Evolutionary conservation across 2,888 invertebrate species (phyloP).

Genomic region (Thereva unica): DNA sequence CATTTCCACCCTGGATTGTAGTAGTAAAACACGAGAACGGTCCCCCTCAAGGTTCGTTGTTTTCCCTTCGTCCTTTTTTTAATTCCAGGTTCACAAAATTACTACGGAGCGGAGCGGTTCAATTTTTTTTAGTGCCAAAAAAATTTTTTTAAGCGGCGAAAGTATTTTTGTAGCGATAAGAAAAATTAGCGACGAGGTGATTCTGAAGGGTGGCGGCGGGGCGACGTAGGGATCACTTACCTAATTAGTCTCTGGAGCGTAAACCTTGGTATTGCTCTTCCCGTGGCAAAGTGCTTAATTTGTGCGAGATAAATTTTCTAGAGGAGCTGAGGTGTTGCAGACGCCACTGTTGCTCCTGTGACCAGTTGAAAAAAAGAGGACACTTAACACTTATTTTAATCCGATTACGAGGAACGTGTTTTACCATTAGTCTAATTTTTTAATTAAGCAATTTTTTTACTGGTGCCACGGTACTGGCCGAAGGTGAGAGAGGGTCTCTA

Average conservation of each 20-base stretch:
- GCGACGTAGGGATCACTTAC: constrained; percentile 20
- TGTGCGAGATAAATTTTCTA: constrained; percentile 28
- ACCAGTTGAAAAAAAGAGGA: not conserved
- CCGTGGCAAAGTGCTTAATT: constrained; percentile 25
- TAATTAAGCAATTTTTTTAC: constrained; percentile 30
- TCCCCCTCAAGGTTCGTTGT: constrained; percentile 26
- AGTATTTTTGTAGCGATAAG: constrained; percentile 24
- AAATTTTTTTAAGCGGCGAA: constrained; percentile 20
- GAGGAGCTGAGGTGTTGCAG: constrained; percentile 32
- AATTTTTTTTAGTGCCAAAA: constrained; percentile 31
- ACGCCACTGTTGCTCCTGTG: constrained; percentile 22
- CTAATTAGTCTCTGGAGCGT: constrained; percentile 35
- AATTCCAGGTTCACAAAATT: constrained; percentile 9
- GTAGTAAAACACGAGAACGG: constrained; percentile 21
- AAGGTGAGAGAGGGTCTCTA: constrained; percentile 14
- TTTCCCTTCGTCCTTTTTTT: not conserved
- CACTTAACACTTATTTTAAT: constrained; percentile 30
- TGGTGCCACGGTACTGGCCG: constrained; percentile 6
- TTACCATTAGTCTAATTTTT: constrained; percentile 35
- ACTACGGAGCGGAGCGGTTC: constrained; percentile 7
- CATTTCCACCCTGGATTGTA: constrained; percentile 26
- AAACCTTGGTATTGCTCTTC: constrained; percentile 32
- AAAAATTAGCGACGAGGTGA: constrained; percentile 28
- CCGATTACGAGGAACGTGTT: constrained; percentile 28
- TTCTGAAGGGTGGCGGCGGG: not conserved